A percentile compares a stretch with the other conserved stretches of the same genome.
These are phyloP conservation scores for Apotomis betuletana DNA, from an alignment of 2,888 invertebrate species.

Conservation along the genomic window DNA sequence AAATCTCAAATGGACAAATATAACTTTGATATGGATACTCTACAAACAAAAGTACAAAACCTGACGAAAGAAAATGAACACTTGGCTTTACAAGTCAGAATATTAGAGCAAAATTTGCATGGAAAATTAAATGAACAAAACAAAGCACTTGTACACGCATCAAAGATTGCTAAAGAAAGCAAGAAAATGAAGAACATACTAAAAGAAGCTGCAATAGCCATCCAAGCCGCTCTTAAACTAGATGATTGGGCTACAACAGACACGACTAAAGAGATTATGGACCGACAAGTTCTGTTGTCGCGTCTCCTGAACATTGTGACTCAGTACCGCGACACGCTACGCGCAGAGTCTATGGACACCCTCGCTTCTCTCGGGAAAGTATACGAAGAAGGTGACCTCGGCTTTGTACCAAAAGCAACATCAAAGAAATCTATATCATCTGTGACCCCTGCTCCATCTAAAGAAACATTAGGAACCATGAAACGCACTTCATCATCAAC, in stretches of 20 bases:
- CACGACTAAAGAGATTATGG: conserved; percentile 70
- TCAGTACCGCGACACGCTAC: conserved; percentile 70
- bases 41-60: conserved; percentile 70
- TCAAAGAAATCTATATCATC: conserved; percentile 56
- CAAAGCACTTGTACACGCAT: conserved; percentile 70
- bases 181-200: conserved; percentile 83
- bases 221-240: conserved; percentile 83
- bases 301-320: conserved; percentile 82
- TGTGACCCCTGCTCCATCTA: conserved; percentile 47
- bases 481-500: conserved; percentile 47
- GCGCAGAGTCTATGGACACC: conserved; percentile 70
- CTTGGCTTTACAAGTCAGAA: conserved; percentile 72
- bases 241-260: conserved; percentile 69
- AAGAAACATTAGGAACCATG: conserved; percentile 51
- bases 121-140: conserved; percentile 76
- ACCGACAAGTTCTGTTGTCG: conserved; percentile 79
- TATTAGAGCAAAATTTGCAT: conserved; percentile 84
- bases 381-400: conserved; percentile 86
- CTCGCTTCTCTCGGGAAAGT: conserved; percentile 79
- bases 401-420: conserved; percentile 83
- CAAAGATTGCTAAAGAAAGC: conserved; percentile 79
- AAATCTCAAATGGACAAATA: conserved; percentile 72
- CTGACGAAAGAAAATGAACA: conserved; percentile 75
- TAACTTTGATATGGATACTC: conserved; percentile 67
- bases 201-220: conserved; percentile 84